Evolutionary conservation across 2,888 invertebrate species (phyloP).

Genomic region (Salticus scenicus): DNA sequence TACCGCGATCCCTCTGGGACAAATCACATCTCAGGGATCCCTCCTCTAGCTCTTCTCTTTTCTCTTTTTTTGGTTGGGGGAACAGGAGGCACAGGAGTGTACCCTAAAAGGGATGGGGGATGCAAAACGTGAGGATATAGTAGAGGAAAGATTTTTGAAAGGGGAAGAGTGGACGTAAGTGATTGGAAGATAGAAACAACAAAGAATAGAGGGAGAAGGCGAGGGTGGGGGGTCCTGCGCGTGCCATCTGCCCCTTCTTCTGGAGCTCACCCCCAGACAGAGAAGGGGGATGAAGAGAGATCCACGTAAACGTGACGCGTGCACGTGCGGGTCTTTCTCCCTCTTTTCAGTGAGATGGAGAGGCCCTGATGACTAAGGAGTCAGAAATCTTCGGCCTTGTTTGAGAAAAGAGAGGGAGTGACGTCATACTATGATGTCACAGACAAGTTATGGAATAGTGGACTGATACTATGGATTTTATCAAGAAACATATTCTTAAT

Average conservation of each 20-base stretch:
- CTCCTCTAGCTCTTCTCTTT: too few relatives aligned
- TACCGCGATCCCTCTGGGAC: too few relatives aligned
- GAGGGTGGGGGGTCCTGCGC: slow-evolving; percentile 32
- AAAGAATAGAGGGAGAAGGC: slow-evolving; percentile 18
- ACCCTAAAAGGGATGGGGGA: slow-evolving; percentile 15
- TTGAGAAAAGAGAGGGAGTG: slow-evolving; percentile 51
- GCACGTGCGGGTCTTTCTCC: too few relatives aligned
- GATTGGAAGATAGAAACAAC: slow-evolving; percentile 23
- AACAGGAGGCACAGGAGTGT: neutral
- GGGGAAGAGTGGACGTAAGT: slow-evolving; percentile 26
- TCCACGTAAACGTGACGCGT: slow-evolving; percentile 16
- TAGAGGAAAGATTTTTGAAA: slow-evolving; percentile 21
- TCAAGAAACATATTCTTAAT: too few relatives aligned
- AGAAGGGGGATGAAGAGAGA: neutral
- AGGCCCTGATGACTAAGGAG: slow-evolving; percentile 49
- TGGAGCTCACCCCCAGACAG: neutral
- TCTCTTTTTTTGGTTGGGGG: neutral
- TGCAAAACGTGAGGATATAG: slow-evolving; percentile 14
- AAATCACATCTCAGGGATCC: too few relatives aligned
- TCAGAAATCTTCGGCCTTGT: slow-evolving; percentile 55
- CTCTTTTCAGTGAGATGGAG: too few relatives aligned
- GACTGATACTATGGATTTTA: too few relatives aligned
- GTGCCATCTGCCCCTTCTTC: slow-evolving; percentile 44
- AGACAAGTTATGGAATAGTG: too few relatives aligned
- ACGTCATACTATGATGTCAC: slow-evolving; percentile 48